These are phyloP conservation scores for Heliconius hortense DNA, from an alignment of 2,888 invertebrate genomes.

Conservation along the genomic window DNA sequence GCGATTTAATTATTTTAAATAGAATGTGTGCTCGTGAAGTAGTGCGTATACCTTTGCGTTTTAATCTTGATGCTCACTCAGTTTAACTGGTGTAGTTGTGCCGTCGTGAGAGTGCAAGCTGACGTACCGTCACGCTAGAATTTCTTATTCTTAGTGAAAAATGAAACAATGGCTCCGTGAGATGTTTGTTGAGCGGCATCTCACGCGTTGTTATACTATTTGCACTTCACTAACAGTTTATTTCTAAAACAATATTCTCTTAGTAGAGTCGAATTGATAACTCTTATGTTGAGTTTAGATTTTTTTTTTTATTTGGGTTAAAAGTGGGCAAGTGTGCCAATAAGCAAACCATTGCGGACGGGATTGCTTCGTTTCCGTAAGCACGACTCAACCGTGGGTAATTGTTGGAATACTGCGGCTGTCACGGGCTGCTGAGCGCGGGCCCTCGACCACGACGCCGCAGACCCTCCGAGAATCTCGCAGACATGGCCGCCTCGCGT, in stretches of 20 bases:
- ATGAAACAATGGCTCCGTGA: conserved; percentile 76
- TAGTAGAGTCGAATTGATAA: conserved; percentile 28
- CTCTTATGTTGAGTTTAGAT: too few relatives aligned
- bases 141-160: conserved; percentile 67
- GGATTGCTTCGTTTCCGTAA: conserved; percentile 64
- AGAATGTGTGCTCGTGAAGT: conserved; percentile 39
- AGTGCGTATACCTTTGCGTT: conserved; percentile 51
- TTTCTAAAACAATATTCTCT: conserved; percentile 27
- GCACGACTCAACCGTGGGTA: conserved; percentile 72
- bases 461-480: conserved; percentile 69
- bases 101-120: conserved; percentile 69
- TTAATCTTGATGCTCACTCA: conserved; percentile 65
- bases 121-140: conserved; percentile 61
- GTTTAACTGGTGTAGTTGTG: conserved; percentile 45
- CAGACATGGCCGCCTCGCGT: conserved; percentile 71
- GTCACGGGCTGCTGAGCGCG: conserved; percentile 77
- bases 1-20: conserved; percentile 34
- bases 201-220: conserved; percentile 6
- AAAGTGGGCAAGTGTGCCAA: conserved; percentile 52
- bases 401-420: conserved; percentile 75
- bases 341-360: conserved; percentile 58
- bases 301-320: too few relatives aligned
- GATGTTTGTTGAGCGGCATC: conserved; percentile 51
- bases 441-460: conserved; percentile 74
- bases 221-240: conserved; percentile 16